These are phyloP conservation scores for Pristionchus arcanus DNA, from an alignment of 2,888 invertebrate genomes.

Conservation along the genomic window DNA sequence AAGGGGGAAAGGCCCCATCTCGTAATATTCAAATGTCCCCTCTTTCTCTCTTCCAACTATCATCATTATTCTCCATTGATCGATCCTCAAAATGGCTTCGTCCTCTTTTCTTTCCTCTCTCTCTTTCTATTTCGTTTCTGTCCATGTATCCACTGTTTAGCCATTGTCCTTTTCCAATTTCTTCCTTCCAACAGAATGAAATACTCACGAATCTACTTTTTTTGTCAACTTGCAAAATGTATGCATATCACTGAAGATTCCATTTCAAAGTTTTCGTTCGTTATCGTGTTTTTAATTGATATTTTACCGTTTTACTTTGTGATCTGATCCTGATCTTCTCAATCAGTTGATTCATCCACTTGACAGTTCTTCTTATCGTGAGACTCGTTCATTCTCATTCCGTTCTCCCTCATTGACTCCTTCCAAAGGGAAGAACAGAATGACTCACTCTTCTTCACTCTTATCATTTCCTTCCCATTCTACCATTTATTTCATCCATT, in stretches of 20 bases:
- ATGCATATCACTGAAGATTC: neutral
- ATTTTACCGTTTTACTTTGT: neutral
- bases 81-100: conserved; percentile 45
- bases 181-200: neutral
- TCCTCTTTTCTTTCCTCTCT: conserved; percentile 33
- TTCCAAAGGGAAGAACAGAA: neutral
- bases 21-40: conserved; percentile 49
- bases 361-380: neutral
- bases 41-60: conserved; percentile 18
- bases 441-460: conserved; percentile 35
- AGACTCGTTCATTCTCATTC: neutral
- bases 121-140: conserved; percentile 15
- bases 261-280: neutral
- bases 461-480: neutral
- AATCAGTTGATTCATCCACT: neutral
- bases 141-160: conserved; percentile 14
- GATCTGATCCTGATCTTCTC: neutral
- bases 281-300: neutral
- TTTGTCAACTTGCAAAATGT: neutral
- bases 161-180: neutral
- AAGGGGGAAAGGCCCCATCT: neutral
- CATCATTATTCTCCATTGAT: conserved; percentile 45
- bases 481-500: neutral
- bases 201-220: neutral
- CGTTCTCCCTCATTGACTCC: conserved; percentile 44